Evolutionary conservation across 92 coral and sea anemone species (phyloP).

Genomic region (Bergia sp.): DNA sequence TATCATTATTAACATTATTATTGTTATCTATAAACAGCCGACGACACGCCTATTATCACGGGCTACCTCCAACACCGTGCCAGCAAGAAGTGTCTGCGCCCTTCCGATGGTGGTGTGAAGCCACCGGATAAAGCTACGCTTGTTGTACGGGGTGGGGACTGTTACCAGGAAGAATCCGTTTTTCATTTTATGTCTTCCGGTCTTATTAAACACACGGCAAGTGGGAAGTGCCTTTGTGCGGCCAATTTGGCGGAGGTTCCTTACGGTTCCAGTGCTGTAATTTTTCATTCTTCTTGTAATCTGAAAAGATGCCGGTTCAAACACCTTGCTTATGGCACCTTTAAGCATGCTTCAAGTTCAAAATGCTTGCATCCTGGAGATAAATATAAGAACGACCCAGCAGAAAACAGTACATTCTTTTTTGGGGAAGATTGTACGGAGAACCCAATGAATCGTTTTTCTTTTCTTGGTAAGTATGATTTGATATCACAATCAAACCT

Average conservation of each 20-base stretch:
- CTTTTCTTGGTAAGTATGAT: constrained; percentile 7
- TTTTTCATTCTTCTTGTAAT: background rate
- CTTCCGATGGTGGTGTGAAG: background rate
- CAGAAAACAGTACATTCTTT: background rate
- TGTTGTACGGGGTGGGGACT: constrained; percentile 12
- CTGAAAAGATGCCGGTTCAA: background rate
- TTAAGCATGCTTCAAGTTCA: background rate
- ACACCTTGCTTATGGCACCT: background rate
- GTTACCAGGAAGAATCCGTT: constrained; percentile 13
- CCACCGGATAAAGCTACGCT: background rate
- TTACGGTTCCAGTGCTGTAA: background rate
- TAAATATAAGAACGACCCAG: background rate
- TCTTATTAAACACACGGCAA: background rate
- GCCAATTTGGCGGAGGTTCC: no score
- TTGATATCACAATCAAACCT: no score
- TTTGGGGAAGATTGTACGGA: background rate
- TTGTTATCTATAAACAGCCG: no score
- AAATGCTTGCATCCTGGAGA: background rate
- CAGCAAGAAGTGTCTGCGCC: constrained; percentile 24
- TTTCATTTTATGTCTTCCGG: constrained; percentile 4
- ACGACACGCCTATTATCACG: no score
- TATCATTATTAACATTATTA: background rate
- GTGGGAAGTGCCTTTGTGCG: constrained; percentile 25
- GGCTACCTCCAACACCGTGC: background rate
- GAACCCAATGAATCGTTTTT: background rate